Evolutionary conservation across 2,797 vertebrate species (phyloP), one percentile per base, ranked within the genome.

Genomic region (Microctenopoma lineatum): DNA sequence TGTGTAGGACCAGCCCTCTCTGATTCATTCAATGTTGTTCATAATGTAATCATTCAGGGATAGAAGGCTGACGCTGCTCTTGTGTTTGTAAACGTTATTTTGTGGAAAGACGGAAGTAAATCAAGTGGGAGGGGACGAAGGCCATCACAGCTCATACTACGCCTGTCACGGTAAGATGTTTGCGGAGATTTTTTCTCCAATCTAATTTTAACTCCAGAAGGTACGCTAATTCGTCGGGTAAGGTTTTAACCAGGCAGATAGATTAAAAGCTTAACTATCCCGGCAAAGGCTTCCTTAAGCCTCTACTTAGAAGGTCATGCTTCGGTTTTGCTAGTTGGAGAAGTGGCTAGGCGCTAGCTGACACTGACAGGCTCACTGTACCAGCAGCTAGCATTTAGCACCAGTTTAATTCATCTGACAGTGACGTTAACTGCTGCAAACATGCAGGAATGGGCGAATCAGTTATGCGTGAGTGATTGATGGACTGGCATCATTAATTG

Each of bases 371-470:
- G 52, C 75, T 63, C 64, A 42, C 39, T 51, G 70, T 70, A 77
- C 3, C 67, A 56, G 27, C 68, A 48, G 69, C 56, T 89, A 90
- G 76, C 86, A 4, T 6, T 67, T 86, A 89, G 87, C 87, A 48
- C 12, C 79, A 60, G 53, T 36, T 80, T 84, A 85, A 86, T 89
- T 92, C 84, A 89, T 78, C 67, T 57, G 7, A 46, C 13, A 45
- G 16, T 45, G 4, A 45, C 16, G 21, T 2, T 15, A 61, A 76
- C 71, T 53, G 8, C 50, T 10, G 79, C 56, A 84, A 87, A 88
- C 73, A 95, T 94, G 94, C 92, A 93, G 66, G 94, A 95, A 84
- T 95, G 93, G 93, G 93, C 93, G 27, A 95, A 92, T 74, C 93
- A 95, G 13, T 70, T 95, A 78, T 94, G 93, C 85, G 94, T 95